Base-by-base conservation (phyloP, 2,888 invertebrate species). In the Beris morrisii region DNA sequence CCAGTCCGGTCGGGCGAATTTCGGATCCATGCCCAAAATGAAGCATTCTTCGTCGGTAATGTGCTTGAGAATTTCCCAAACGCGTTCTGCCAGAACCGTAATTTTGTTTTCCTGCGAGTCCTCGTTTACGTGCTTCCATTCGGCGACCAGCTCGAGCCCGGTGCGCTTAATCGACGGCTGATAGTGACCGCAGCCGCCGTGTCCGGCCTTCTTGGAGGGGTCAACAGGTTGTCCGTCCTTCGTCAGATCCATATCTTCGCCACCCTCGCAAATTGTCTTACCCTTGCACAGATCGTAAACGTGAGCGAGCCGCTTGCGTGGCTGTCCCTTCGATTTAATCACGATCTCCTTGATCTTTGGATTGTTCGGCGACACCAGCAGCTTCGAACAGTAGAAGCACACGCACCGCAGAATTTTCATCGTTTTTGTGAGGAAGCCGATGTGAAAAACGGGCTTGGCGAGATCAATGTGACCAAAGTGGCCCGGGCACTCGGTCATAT, bases 401-500 rank as follows among this genome's bases (percentile, higher is more conserved):
- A 99, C 97, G 82, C 99, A 99, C 81, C 99, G 85, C n/a, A 99
- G 82, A 68, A 97, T 88, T 83, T 99, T 99, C 71, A 99, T 94
- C 0, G 93, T 93, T 83, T 99, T 99, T 44, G 95, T 95, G 61
- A 99, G 86, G 76, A 98, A 99, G 45, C 97, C 98, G 77, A 97
- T 92, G 79, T 99, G 98, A 81, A 95, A 99, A 0, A 99, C 99
- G 22, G 99, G 99, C 80, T 99, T 99, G 0, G 97, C 92, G 72
- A 99, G 83, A 81, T 99, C 97, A 74, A 99, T 92, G 79, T 99
- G 99, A 4, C 97, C 99, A 83, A 99, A 99, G 81, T 99, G 99
- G 2, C 99, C 99, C 3, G 99, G 97, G 79, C 99, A 99, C 80
- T 98, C 97, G 0, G 95, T 93, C 93, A 97, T 95, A 77, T 95